Evolutionary conservation across 2,797 vertebrate species (phyloP), one percentile per base, ranked within the genome.

Genomic region (Paratrypauchen microcephalus): DNA sequence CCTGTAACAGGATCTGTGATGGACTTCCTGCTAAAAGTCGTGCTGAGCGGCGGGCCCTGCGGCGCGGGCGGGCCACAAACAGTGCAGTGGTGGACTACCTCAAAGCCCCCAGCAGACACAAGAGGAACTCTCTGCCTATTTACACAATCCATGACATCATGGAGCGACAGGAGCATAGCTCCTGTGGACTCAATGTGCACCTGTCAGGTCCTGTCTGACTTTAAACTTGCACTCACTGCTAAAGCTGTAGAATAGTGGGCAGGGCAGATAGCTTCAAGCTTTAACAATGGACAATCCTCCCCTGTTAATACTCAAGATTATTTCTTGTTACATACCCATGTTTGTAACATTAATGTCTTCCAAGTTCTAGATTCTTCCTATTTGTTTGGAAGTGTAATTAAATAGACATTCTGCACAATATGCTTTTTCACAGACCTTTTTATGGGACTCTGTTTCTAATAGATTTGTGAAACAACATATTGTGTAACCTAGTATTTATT

Each of bases 1-100:
- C 94, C 0, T 98, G 97, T 85, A 92, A 92, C 0, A 93, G 93
- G 63, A 88, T 98, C 88, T 98, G 96, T 79, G 96, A 97, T 0
- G 91, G 94, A 68, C 93, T 95, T 77, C 85, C 92, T 15, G 78
- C 76, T 4, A 88, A 78, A 77, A 86, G 72, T 45, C 94, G 94
- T 75, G 94, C 95, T 48, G 90, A 91, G 69, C 91, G 83, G 65
- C 95, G 95, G 90, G 92, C 94, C 73, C 79, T 94, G 62, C 95
- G 96, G 79, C 94, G 94, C 74, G 92, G 94, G 76, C 91, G 94
- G 66, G 94, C 95, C 0, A 96, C 95, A 77, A 73, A 85, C 65
- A 47, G 63, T 0, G 84, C 92, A 62, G 94, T 95, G 78, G 94
- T 94, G 91, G 92, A 95, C 78, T 90, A 95, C 12, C 93, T 95